phyloP scores from a whole-genome alignment of 92 coral and sea anemone species.

The Parazoanthus darwini region DNA sequence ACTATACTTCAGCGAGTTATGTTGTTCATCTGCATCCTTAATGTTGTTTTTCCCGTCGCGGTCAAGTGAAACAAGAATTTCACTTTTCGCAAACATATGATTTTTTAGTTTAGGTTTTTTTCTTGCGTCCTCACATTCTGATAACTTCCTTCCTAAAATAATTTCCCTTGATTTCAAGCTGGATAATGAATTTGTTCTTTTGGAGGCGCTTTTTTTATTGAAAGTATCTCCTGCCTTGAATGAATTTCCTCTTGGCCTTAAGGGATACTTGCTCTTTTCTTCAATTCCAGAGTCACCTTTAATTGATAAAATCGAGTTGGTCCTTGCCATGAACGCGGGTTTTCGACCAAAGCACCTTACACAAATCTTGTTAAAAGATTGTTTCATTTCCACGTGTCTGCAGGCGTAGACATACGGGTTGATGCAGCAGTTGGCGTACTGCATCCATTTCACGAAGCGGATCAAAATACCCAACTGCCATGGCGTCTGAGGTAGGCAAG shows the following conservation, averaged over 20 bases:
- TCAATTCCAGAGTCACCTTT: slow-evolving; percentile 12
- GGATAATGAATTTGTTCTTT: slow-evolving; percentile 1
- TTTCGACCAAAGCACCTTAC: slow-evolving; percentile 39
- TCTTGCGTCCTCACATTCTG: not conserved
- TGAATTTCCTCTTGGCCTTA: slow-evolving; percentile 5
- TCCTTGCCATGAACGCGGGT: not conserved
- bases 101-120: not conserved
- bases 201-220: not conserved
- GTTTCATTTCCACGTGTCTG: slow-evolving; percentile 72
- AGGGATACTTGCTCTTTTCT: not conserved
- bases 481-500: slow-evolving; percentile 42
- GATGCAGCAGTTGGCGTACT: slow-evolving; percentile 73
- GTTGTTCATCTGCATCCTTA: not conserved
- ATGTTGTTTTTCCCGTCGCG: not conserved
- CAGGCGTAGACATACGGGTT: slow-evolving; percentile 92
- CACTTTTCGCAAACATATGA: not conserved
- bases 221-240: not conserved
- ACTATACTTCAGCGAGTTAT: not conserved
- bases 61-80: not conserved
- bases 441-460: slow-evolving; percentile 82
- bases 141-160: not conserved
- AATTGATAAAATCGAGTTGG: not conserved
- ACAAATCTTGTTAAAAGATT: slow-evolving; percentile 54
- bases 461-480: slow-evolving; percentile 55
- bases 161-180: not conserved